phyloP scores from a whole-genome alignment of 2,888 invertebrate species.

The Smittia aterrima region DNA sequence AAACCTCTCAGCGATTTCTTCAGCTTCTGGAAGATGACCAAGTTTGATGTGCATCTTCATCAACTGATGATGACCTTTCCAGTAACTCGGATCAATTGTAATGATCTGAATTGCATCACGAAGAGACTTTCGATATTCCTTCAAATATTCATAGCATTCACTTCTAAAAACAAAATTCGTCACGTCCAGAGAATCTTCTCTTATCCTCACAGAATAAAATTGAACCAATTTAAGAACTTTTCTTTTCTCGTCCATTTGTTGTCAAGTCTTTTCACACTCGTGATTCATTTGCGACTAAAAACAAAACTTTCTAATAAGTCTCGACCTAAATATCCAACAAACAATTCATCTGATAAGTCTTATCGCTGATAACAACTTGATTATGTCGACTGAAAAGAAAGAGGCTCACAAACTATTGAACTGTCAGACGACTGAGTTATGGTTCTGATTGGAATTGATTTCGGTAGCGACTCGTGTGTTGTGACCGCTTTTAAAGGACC shows the following conservation, averaged over 20 bases:
- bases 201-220: not conserved
- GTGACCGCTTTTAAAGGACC: not conserved
- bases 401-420: too few relatives aligned
- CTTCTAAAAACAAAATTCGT: not conserved
- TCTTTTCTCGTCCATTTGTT: not conserved
- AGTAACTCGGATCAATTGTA: not conserved
- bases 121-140: not conserved
- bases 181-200: not conserved
- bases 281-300: too few relatives aligned
- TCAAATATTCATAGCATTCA: not conserved
- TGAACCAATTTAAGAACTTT: not conserved
- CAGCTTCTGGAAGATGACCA: not conserved
- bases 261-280: not conserved
- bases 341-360: too few relatives aligned
- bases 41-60: not conserved
- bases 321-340: too few relatives aligned
- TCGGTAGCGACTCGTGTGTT: not conserved
- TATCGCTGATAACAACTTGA: too few relatives aligned
- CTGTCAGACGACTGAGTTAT: not conserved
- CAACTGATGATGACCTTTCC: not conserved
- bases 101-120: not conserved
- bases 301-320: too few relatives aligned
- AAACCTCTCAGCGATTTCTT: not conserved
- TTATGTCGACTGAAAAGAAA: too few relatives aligned
- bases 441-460: conserved; percentile 7